Evolutionary conservation across 1,140 invertebrate genomes (phyloP).

Genomic region (Calliphora vicina): DNA sequence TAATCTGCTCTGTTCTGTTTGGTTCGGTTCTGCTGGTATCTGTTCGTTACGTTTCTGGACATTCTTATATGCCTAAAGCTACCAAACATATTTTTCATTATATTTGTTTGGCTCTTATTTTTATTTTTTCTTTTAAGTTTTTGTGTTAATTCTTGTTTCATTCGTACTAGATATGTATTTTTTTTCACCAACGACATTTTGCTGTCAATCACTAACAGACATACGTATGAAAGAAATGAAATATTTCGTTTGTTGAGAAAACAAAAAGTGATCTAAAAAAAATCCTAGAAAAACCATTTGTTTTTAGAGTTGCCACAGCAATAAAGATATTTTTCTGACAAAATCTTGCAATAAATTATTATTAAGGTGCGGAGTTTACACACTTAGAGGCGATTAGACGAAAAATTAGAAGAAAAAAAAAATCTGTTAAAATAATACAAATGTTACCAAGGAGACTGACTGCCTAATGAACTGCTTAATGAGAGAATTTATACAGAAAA

Average conservation of each 20-base stretch:
- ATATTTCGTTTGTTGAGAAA: not conserved
- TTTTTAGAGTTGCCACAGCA: not conserved
- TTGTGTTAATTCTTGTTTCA: not conserved
- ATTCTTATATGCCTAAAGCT: not conserved
- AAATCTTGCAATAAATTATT: not conserved
- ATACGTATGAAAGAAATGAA: not conserved
- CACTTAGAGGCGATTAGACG: no score
- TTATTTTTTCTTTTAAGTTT: no score
- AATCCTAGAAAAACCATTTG: not conserved
- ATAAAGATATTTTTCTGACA: not conserved
- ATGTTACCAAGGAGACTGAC: no score
- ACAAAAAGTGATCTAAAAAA: not conserved
- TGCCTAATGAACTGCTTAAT: no score
- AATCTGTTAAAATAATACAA: no score
- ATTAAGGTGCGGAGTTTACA: no score
- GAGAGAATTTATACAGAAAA: no score
- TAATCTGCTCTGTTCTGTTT: not conserved
- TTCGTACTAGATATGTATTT: not conserved
- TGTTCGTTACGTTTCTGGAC: not conserved
- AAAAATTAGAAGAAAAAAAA: no score
- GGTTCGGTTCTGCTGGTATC: not conserved
- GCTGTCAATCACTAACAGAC: not conserved
- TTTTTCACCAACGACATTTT: not conserved
- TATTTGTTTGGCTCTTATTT: not conserved
- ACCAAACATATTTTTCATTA: constrained; percentile 1